Evolutionary conservation across 2,888 invertebrate species (phyloP).

Genomic region (Heliconius aoede): DNA sequence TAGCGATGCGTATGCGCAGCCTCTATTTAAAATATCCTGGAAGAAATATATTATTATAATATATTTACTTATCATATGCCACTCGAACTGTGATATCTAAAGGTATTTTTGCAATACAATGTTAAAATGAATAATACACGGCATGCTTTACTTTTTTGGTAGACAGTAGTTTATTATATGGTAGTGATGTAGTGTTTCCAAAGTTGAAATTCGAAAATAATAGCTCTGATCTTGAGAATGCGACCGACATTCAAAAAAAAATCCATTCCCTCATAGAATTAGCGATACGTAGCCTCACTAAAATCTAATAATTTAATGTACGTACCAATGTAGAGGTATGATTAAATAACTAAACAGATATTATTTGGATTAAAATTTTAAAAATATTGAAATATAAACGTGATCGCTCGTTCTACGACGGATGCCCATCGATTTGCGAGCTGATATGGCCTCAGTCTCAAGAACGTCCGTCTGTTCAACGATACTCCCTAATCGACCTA

Average conservation of each 20-base stretch:
- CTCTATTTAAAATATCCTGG: not conserved
- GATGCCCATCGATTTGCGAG: slow-evolving; percentile 72
- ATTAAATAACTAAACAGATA: slow-evolving; percentile 71
- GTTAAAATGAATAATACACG: slow-evolving; percentile 22
- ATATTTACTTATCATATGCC: slow-evolving; percentile 20
- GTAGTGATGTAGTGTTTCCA: not conserved
- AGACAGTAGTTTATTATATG: not conserved
- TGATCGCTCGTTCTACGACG: slow-evolving; percentile 77
- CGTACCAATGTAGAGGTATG: slow-evolving; percentile 60
- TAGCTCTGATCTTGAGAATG: slow-evolving; percentile 80
- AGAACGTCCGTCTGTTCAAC: slow-evolving; percentile 81
- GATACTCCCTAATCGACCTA: slow-evolving; percentile 80
- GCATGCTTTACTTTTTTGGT: not conserved
- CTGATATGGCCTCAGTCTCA: slow-evolving; percentile 84
- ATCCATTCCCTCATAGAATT: slow-evolving; percentile 80
- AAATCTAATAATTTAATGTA: slow-evolving; percentile 69
- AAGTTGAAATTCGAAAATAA: slow-evolving; percentile 66
- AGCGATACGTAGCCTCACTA: slow-evolving; percentile 78
- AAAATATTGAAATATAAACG: slow-evolving; percentile 55
- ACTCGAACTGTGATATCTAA: slow-evolving; percentile 25
- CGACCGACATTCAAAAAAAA: slow-evolving; percentile 67
- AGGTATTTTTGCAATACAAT: slow-evolving; percentile 27
- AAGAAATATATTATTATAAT: slow-evolving; percentile 24
- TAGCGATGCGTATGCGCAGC: not conserved
- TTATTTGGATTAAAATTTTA: slow-evolving; percentile 65